Evolutionary conservation across 2,113 vertebrate genomes (phyloP).

Genomic region (Urocynchramus pylzowi): DNA sequence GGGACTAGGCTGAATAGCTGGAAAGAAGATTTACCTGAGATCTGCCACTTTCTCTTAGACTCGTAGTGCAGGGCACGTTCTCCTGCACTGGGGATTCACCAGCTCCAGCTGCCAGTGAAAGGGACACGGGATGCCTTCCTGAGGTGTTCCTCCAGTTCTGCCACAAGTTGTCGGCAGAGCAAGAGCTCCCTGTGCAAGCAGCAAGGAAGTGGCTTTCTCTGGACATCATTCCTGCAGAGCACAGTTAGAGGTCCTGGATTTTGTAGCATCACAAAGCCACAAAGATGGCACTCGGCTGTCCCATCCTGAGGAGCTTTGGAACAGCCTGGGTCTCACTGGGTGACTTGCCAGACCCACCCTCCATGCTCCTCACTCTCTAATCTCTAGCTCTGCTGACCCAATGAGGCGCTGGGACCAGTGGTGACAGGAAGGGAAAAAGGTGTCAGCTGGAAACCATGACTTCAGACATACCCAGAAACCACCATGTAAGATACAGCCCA

Average conservation of each 20-base stretch:
- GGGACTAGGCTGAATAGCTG: not conserved
- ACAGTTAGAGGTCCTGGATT: not conserved
- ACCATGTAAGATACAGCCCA: not conserved
- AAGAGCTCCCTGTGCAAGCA: not conserved
- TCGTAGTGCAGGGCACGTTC: rapidly evolving
- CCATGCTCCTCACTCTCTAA: not conserved
- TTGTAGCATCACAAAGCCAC: not conserved
- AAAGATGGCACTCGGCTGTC: not conserved
- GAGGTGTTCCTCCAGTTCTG: not conserved
- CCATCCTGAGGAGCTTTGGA: not conserved
- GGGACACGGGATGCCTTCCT: not conserved
- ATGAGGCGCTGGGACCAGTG: rapidly evolving
- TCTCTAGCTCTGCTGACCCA: not conserved
- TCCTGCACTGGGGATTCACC: not conserved
- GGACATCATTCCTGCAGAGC: not conserved
- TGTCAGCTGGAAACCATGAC: not conserved
- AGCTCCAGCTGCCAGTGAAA: not conserved
- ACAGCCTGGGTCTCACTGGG: not conserved
- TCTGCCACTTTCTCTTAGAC: slow-evolving; percentile 13
- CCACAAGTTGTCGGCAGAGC: not conserved
- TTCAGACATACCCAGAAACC: not conserved
- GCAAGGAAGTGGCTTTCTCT: not conserved
- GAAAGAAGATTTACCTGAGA: slow-evolving; percentile 4
- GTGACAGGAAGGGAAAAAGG: not conserved
- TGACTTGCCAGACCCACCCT: not conserved